These are phyloP conservation scores for Gorilla gorilla DNA, from an alignment of 2,113 vertebrate species.

Conservation along the genomic window DNA sequence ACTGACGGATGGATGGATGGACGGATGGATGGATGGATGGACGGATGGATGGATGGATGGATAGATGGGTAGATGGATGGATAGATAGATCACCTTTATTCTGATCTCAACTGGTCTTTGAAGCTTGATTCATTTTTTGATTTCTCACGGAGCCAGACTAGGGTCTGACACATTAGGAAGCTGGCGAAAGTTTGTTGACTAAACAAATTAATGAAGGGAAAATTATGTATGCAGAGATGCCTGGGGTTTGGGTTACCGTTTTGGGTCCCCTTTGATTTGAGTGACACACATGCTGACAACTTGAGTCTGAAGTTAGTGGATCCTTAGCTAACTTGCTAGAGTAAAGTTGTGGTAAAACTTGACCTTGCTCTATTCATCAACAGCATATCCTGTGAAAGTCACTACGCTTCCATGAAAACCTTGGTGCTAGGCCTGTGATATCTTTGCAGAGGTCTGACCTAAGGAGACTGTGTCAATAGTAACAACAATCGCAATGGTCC, in stretches of 20 bases:
- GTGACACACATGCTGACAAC: background rate
- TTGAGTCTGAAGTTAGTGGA: background rate
- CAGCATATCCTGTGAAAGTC: background rate
- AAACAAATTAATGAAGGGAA: background rate
- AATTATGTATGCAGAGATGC: background rate
- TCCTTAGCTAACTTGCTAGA: background rate
- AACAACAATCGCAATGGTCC: background rate
- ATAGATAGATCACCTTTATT: background rate
- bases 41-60: fast-evolving
- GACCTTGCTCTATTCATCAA: background rate
- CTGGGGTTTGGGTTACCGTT: background rate
- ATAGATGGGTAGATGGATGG: no score
- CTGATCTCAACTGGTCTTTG: background rate
- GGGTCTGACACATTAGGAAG: background rate
- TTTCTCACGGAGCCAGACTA: background rate
- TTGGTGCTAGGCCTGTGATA: background rate
- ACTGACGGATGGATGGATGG: fast-evolving
- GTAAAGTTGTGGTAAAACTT: background rate
- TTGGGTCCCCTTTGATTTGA: background rate
- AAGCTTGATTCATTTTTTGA: background rate
- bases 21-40: no score
- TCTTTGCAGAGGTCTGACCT: background rate
- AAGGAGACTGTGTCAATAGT: background rate
- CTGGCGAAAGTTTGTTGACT: background rate
- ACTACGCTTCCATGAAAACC: background rate